Percentiles rank a stretch among this genome's conserved stretches.
These are phyloP conservation scores for Aproaerema taeniolella DNA, from an alignment of 2,888 invertebrate genomes.

Conservation along the genomic window DNA sequence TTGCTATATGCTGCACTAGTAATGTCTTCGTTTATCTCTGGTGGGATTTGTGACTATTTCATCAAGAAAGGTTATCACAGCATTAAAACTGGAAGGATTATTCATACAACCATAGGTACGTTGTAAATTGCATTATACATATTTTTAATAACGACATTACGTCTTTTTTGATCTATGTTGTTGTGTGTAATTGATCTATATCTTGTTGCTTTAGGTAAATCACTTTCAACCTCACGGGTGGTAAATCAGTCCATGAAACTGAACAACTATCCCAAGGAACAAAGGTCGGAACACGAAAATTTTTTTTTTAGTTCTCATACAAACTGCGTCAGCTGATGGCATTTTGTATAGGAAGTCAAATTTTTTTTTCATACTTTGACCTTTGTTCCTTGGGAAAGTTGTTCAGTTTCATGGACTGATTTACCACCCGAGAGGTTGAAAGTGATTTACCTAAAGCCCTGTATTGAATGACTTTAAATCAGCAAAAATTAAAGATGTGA, in stretches of 20 bases:
- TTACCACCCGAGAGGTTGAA: too few species aligned
- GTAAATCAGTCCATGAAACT: too few species aligned
- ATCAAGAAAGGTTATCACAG: constrained; percentile 78
- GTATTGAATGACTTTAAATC: too few species aligned
- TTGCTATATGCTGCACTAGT: constrained; percentile 83
- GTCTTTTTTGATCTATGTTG: not conserved
- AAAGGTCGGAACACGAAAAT: not conserved
- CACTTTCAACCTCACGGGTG: too few species aligned
- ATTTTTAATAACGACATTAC: not conserved
- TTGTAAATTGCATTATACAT: constrained; percentile 7
- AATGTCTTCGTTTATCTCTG: constrained; percentile 79
- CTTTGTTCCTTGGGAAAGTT: too few species aligned
- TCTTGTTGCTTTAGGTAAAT: not conserved
- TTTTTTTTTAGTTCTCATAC: not conserved
- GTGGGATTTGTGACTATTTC: constrained; percentile 82
- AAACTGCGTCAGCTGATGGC: too few species aligned
- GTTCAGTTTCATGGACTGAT: too few species aligned
- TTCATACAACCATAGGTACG: constrained; percentile 82
- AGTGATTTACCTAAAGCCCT: too few species aligned
- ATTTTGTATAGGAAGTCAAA: too few species aligned
- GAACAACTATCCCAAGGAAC: not conserved
- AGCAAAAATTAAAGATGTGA: too few species aligned
- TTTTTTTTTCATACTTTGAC: too few species aligned
- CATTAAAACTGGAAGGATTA: constrained; percentile 78
- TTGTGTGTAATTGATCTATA: not conserved